phyloP scores from a whole-genome alignment of 2,888 invertebrate genomes.

The Hofmannophila pseudospretella region DNA sequence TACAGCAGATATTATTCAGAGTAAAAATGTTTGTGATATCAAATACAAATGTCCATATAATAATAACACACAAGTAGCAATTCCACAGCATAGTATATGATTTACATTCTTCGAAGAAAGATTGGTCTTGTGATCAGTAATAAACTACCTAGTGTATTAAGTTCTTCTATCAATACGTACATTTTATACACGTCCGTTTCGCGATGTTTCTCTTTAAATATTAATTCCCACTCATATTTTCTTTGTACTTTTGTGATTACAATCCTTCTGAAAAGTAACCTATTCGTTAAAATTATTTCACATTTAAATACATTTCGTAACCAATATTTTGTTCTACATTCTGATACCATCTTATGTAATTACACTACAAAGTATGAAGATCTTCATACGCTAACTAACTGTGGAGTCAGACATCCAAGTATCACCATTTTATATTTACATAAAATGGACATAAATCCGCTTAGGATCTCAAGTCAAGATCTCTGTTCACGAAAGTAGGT shows the following conservation, averaged over 20 bases:
- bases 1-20: constrained; percentile 17
- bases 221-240: constrained; percentile 47
- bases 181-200: constrained; percentile 48
- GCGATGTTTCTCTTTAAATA: constrained; percentile 37
- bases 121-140: constrained; percentile 44
- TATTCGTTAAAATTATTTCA: constrained; percentile 52
- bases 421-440: constrained; percentile 46
- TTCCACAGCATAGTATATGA: constrained; percentile 49
- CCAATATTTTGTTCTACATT: constrained; percentile 57
- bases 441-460: constrained; percentile 33
- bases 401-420: constrained; percentile 33
- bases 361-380: constrained; percentile 49
- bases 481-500: neutral
- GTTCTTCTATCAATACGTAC: constrained; percentile 49
- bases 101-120: constrained; percentile 28
- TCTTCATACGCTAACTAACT: constrained; percentile 49
- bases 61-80: constrained; percentile 45
- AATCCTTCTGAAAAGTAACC: constrained; percentile 53
- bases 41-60: constrained; percentile 19
- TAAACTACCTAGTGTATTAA: constrained; percentile 27
- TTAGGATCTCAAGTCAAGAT: constrained; percentile 2
- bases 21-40: constrained; percentile 12
- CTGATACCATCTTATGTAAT: constrained; percentile 55
- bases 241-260: constrained; percentile 69
- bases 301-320: constrained; percentile 51